A percentile compares a stretch with the other conserved stretches of the same genome.
Conservation (phyloP, 2,113 vertebrate genomes). For the Misgurnus anguillicaudatus region DNA sequence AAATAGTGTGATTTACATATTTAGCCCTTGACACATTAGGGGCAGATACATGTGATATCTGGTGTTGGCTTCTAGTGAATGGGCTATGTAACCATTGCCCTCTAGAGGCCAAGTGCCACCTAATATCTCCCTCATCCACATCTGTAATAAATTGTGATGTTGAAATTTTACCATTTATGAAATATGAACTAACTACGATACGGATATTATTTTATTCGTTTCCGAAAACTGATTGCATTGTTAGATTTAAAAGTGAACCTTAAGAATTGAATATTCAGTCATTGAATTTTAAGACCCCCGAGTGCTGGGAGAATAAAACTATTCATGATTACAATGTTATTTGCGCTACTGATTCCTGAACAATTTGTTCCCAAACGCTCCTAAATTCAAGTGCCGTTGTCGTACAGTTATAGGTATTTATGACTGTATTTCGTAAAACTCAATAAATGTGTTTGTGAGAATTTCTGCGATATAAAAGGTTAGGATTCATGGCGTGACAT, state of each 20-base stretch:
- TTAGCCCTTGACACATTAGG: conserved; percentile 19
- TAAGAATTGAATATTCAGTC: not conserved
- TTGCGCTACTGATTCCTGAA: not conserved
- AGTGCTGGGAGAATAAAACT: conserved; percentile 19
- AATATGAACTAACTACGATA: too few species aligned
- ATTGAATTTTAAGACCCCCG: too few species aligned
- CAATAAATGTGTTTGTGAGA: not conserved
- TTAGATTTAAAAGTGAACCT: not conserved
- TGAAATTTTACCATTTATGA: not conserved
- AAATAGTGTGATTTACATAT: conserved; percentile 12
- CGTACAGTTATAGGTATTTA: too few species aligned
- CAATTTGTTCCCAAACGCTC: conserved; percentile 12
- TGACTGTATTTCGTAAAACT: not conserved
- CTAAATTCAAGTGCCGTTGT: not conserved
- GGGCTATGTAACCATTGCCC: conserved; percentile 63
- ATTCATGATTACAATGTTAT: conserved; percentile 4
- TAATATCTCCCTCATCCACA: conserved; percentile 17
- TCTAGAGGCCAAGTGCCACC: conserved; percentile 59
- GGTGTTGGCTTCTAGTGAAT: conserved; percentile 31
- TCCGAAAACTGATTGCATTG: not conserved
- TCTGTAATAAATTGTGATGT: not conserved
- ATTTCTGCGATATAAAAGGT: not conserved
- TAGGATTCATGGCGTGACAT: conserved; percentile 20
- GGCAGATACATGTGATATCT: conserved; percentile 38
- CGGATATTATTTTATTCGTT: not conserved